Evolutionary conservation across 2,888 invertebrate species (phyloP).

Genomic region (Teinopalpus imperialis): DNA sequence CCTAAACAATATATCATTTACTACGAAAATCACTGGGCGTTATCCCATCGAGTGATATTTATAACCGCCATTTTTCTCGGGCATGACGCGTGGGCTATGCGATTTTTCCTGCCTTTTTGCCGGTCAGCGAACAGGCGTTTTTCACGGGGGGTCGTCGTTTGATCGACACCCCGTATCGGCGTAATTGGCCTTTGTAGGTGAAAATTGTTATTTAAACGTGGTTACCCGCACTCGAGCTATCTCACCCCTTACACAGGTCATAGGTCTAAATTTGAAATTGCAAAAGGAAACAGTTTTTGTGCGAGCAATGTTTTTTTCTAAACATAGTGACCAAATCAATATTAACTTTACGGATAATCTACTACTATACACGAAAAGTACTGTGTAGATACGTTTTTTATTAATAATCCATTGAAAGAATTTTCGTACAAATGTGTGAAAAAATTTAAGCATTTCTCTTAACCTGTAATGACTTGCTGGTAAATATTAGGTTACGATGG

Average conservation of each 20-base stretch:
- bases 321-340: too few species aligned
- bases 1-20: slow-evolving; percentile 27
- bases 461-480: too few species aligned
- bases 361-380: too few species aligned
- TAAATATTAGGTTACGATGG: too few species aligned
- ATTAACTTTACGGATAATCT: too few species aligned
- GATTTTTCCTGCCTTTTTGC: slow-evolving; percentile 40
- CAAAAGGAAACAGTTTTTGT: too few species aligned
- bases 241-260: background rate
- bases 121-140: slow-evolving; percentile 38
- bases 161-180: slow-evolving; percentile 37
- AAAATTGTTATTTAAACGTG: slow-evolving; percentile 39
- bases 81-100: slow-evolving; percentile 28
- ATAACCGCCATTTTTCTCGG: slow-evolving; percentile 32
- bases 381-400: too few species aligned
- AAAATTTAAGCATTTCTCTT: too few species aligned
- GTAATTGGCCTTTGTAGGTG: slow-evolving; percentile 46
- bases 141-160: slow-evolving; percentile 37
- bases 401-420: too few species aligned
- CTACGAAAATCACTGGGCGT: slow-evolving; percentile 26
- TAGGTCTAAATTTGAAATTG: slow-evolving; percentile 13
- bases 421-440: too few species aligned
- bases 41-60: slow-evolving; percentile 24
- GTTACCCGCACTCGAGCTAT: slow-evolving; percentile 25
- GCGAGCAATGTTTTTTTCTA: too few species aligned